A percentile compares a stretch with the other conserved stretches of the same genome.
These are phyloP conservation scores for Chaenogobius annularis DNA, from an alignment of 2,113 vertebrate species.

Conservation along the genomic window DNA sequence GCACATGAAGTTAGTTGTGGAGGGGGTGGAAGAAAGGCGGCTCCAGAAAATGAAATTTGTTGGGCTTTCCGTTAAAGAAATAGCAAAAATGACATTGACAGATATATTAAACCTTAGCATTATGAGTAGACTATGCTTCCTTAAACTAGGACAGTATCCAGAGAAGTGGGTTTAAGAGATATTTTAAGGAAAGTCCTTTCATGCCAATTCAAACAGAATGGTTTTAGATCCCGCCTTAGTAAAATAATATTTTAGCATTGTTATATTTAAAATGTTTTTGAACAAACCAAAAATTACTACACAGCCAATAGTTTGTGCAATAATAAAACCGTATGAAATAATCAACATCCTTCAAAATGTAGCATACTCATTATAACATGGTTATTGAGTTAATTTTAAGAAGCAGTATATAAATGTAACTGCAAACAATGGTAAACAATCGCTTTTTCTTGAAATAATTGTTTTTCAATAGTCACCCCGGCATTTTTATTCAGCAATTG, in stretches of 20 bases:
- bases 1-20: neutral
- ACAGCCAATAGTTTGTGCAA: neutral
- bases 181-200: neutral
- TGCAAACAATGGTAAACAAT: neutral
- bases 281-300: neutral
- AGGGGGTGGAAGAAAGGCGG: neutral
- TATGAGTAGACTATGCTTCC: neutral
- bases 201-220: neutral
- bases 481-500: neutral
- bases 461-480: neutral
- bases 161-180: neutral
- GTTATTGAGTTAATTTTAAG: neutral
- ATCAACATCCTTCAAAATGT: neutral
- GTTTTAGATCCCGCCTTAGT: neutral
- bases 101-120: neutral
- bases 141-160: neutral
- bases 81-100: neutral
- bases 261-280: neutral
- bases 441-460: neutral
- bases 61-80: neutral
- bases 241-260: neutral
- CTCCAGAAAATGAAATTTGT: neutral
- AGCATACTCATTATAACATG: no score
- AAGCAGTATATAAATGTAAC: no score
- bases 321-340: neutral